phyloP scores from a whole-genome alignment of 2,797 vertebrate species.

The Hydrocynus forskahlii region DNA sequence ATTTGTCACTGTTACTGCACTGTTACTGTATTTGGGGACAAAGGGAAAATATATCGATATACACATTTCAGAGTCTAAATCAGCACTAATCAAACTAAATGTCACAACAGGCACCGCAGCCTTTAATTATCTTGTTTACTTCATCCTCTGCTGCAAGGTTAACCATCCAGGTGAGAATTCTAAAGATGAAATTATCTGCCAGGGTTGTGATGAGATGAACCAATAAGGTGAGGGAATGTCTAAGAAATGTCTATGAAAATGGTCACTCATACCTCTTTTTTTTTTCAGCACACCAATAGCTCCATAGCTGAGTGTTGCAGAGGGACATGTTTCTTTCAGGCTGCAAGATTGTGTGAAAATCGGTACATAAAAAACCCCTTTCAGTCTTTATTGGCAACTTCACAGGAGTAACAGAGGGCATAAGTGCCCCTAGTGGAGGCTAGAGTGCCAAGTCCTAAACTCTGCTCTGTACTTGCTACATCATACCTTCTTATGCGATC shows the following conservation, averaged over 20 bases:
- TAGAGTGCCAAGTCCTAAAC: constrained; percentile 48
- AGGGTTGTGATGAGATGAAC: constrained; percentile 57
- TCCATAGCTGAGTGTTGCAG: neutral
- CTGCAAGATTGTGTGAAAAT: neutral
- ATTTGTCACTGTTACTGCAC: no score
- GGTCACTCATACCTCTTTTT: neutral
- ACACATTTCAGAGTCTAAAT: constrained; percentile 47
- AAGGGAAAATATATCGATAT: no score
- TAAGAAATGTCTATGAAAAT: constrained; percentile 16
- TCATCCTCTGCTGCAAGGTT: constrained; percentile 61
- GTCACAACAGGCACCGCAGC: constrained; percentile 66
- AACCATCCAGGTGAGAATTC: constrained; percentile 61
- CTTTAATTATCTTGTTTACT: constrained; percentile 65
- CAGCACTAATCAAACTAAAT: constrained; percentile 73
- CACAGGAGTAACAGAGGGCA: no score
- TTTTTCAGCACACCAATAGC: neutral
- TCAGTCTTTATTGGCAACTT: constrained; percentile 4
- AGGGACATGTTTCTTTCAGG: neutral
- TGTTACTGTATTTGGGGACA: no score
- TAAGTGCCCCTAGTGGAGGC: neutral
- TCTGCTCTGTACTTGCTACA: constrained; percentile 50
- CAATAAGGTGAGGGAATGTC: constrained; percentile 9
- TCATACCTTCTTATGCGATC: no score
- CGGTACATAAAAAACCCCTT: no score
- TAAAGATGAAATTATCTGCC: constrained; percentile 65